These are phyloP conservation scores for Peromyscus maniculatus DNA, from an alignment of 2,113 vertebrate genomes.

Conservation along the genomic window DNA sequence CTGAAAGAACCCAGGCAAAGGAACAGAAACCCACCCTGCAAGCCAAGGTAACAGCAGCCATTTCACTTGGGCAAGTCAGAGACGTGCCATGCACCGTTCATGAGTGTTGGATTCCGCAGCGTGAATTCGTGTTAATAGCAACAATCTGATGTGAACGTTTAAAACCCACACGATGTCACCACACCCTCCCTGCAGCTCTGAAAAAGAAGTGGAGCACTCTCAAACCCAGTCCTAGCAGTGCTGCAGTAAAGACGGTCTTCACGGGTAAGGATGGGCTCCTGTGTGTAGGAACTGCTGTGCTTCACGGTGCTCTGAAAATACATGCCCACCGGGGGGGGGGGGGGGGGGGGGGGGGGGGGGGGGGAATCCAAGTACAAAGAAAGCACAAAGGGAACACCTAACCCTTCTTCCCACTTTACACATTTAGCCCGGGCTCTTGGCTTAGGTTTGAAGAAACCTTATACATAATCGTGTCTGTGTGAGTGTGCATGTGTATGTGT, in stretches of 20 bases:
- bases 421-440: not conserved
- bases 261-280: not conserved
- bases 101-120: not conserved
- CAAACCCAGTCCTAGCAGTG: not conserved
- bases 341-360: too few species aligned
- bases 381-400: constrained; percentile 40
- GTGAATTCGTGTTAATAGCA: constrained; percentile 17
- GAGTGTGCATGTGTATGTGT: not conserved
- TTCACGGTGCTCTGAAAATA: constrained; percentile 58
- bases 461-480: not conserved
- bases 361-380: not conserved
- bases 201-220: not conserved
- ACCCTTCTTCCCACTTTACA: constrained; percentile 22
- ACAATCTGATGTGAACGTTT: constrained; percentile 31
- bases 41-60: not conserved
- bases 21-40: not conserved
- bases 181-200: constrained; percentile 12
- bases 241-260: constrained; percentile 8
- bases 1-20: not conserved
- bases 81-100: not conserved
- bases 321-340: not conserved
- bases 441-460: constrained; percentile 21
- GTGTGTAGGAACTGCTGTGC: not conserved
- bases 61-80: not conserved
- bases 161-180: constrained; percentile 39